A percentile compares a stretch with the other conserved stretches of the same genome.
Evolutionary conservation across 2,113 vertebrate genomes (phyloP).

Genomic region (Ancistrus triradiatus): DNA sequence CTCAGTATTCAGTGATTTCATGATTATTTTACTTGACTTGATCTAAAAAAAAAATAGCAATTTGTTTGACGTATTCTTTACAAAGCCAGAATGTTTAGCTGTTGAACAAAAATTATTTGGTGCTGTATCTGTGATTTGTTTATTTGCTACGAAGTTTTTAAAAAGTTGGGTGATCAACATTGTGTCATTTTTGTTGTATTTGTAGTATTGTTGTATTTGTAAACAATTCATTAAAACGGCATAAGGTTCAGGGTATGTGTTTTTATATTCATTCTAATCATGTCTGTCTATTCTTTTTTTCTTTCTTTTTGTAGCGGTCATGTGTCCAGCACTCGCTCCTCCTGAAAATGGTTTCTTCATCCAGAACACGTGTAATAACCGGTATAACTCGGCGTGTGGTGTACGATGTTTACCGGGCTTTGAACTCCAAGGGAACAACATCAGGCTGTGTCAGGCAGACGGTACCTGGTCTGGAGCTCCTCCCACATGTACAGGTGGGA

Average conservation of each 20-base stretch:
- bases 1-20: too few relatives aligned
- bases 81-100: too few relatives aligned
- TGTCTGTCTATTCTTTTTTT: slow-evolving; percentile 8
- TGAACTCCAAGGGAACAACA: slow-evolving; percentile 84
- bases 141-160: too few relatives aligned
- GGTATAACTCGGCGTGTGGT: slow-evolving; percentile 90
- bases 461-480: slow-evolving; percentile 86
- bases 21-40: too few relatives aligned
- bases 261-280: background rate
- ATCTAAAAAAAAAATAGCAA: too few relatives aligned
- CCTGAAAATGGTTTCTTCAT: slow-evolving; percentile 92
- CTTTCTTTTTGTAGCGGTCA: slow-evolving; percentile 71
- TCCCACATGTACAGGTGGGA: slow-evolving; percentile 83
- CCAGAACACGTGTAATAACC: slow-evolving; percentile 90
- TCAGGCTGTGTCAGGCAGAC: slow-evolving; percentile 85
- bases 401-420: slow-evolving; percentile 85
- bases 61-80: too few relatives aligned
- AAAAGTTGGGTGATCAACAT: too few relatives aligned
- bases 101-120: too few relatives aligned
- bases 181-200: too few relatives aligned
- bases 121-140: too few relatives aligned
- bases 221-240: background rate
- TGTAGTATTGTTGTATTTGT: too few relatives aligned
- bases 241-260: background rate
- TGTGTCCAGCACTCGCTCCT: slow-evolving; percentile 78